Percentiles rank a stretch among this genome's conserved stretches.
These are phyloP conservation scores for Todiramphus saurophagus DNA, from an alignment of 2,113 vertebrate species.

Conservation along the genomic window DNA sequence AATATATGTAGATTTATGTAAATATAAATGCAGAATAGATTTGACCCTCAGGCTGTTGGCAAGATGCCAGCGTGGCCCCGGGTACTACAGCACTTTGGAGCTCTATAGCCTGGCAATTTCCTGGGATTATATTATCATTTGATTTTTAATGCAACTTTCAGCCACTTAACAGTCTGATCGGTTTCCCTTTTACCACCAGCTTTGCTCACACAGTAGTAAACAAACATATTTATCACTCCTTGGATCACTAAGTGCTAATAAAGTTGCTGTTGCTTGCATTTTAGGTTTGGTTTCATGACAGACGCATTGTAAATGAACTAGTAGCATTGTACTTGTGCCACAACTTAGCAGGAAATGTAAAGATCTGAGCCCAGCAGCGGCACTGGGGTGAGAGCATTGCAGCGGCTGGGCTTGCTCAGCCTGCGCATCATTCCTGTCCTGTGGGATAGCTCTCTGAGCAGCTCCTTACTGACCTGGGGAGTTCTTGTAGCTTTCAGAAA, in stretches of 20 bases:
- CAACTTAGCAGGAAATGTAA: not conserved
- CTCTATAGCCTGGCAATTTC: slow-evolving; percentile 56
- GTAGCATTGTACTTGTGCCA: not conserved
- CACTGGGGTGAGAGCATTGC: accelerated
- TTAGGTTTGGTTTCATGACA: slow-evolving; percentile 57
- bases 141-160: slow-evolving; percentile 46
- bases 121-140: slow-evolving; percentile 46
- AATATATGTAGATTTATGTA: slow-evolving; percentile 57
- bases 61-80: not conserved
- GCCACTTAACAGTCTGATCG: slow-evolving; percentile 55
- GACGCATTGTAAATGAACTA: slow-evolving; percentile 6
- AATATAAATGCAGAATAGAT: not conserved
- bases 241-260: slow-evolving; percentile 72
- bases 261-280: slow-evolving; percentile 70
- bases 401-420: accelerated
- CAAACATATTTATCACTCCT: slow-evolving; percentile 74
- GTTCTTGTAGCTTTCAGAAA: not conserved
- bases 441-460: not conserved
- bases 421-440: not conserved
- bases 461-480: not conserved
- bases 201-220: slow-evolving; percentile 62
- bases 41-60: slow-evolving; percentile 30
- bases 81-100: not conserved
- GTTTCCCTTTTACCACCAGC: slow-evolving; percentile 65
- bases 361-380: not conserved